These are phyloP conservation scores for Oreohelix idahoensis DNA, from an alignment of 1,140 invertebrate genomes.

Conservation along the genomic window DNA sequence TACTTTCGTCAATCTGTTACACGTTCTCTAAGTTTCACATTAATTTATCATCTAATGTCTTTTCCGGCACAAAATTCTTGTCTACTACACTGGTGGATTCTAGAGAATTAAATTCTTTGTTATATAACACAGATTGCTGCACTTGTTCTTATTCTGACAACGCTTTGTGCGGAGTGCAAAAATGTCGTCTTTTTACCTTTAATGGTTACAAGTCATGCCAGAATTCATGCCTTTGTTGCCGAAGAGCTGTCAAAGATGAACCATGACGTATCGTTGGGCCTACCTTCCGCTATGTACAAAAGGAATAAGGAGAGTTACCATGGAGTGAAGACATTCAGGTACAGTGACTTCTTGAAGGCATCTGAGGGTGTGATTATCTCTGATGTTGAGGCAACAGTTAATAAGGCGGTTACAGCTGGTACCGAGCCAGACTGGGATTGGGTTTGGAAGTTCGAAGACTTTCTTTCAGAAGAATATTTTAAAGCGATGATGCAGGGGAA, in stretches of 20 bases:
- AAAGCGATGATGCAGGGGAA: no score
- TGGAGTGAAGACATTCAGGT: slow-evolving; percentile 17
- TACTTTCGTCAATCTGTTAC: no score
- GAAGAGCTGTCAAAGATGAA: slow-evolving; percentile 1
- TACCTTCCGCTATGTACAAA: slow-evolving; percentile 41
- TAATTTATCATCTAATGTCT: no score
- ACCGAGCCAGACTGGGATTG: neutral
- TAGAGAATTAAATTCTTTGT: no score
- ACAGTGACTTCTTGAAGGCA: slow-evolving; percentile 23
- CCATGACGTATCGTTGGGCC: neutral
- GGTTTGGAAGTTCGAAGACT: neutral
- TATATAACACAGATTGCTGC: no score
- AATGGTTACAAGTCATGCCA: slow-evolving; percentile 58
- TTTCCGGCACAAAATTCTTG: no score
- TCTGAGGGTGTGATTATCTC: neutral
- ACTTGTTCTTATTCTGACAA: no score
- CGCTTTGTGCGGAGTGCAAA: no score
- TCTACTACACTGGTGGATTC: no score
- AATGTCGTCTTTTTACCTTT: slow-evolving; percentile 55
- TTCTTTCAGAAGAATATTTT: neutral
- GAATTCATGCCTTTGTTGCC: slow-evolving; percentile 53
- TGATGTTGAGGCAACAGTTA: neutral
- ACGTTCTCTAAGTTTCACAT: no score
- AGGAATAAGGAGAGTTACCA: slow-evolving; percentile 45
- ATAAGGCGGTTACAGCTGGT: neutral